Conservation (phyloP, 2,113 vertebrate genomes). For the Penelope pileata region DNA sequence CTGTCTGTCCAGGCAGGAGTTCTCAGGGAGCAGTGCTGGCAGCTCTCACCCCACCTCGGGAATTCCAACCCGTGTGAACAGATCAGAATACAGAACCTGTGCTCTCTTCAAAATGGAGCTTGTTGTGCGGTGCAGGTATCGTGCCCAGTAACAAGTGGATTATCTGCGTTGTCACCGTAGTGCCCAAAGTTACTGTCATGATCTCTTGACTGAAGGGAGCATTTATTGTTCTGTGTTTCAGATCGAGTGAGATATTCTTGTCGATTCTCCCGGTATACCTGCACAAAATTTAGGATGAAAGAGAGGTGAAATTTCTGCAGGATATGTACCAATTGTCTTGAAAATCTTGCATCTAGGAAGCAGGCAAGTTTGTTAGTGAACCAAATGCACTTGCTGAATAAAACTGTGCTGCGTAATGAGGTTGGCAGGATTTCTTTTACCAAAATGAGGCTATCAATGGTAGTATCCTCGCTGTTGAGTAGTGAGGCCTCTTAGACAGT, state of each 20-base stretch:
- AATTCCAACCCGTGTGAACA: accelerated
- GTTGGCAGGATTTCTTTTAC: not conserved
- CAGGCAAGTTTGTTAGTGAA: not conserved
- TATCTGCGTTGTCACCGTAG: not conserved
- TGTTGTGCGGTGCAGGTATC: not conserved
- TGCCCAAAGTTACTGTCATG: no score
- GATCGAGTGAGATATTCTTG: not conserved
- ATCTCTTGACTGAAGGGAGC: not conserved
- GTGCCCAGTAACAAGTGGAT: not conserved
- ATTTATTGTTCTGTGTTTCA: not conserved
- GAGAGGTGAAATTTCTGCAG: not conserved
- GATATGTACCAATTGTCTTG: not conserved
- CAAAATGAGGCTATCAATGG: accelerated
- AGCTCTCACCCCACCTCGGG: accelerated
- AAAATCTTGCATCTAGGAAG: not conserved
- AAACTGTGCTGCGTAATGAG: not conserved
- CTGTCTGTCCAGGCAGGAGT: not conserved
- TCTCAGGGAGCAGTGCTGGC: not conserved
- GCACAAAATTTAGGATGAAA: not conserved
- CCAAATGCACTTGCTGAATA: not conserved
- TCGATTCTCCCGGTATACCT: not conserved
- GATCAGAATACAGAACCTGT: not conserved
- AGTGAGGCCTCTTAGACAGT: not conserved
- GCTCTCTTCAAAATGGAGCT: not conserved
- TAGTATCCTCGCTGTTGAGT: not conserved